Conservation (phyloP, 1,140 invertebrate genomes). For the Lepidurus apus region DNA sequence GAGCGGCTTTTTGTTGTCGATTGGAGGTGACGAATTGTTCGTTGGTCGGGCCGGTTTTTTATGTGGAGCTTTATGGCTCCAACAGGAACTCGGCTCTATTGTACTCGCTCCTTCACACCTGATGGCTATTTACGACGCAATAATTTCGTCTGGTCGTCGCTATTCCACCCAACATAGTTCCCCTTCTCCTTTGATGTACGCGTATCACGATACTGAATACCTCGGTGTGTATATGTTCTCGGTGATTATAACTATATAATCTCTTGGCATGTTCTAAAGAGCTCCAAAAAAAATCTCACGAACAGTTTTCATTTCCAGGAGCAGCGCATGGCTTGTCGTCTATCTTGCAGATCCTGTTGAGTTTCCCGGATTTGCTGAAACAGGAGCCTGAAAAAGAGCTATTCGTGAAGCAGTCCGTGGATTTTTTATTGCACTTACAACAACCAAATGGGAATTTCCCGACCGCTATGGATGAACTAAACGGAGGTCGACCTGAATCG, state of each 20-base stretch:
- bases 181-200: slow-evolving; percentile 70
- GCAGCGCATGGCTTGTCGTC: slow-evolving; percentile 69
- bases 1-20: slow-evolving; percentile 54
- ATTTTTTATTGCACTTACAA: slow-evolving; percentile 58
- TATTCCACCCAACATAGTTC: slow-evolving; percentile 56
- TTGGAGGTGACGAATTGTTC: slow-evolving; percentile 75
- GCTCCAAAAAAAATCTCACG: background rate
- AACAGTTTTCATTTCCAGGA: slow-evolving; percentile 46
- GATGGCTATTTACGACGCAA: slow-evolving; percentile 57
- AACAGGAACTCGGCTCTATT: slow-evolving; percentile 51
- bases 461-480: slow-evolving; percentile 63
- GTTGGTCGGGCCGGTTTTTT: slow-evolving; percentile 75
- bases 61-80: slow-evolving; percentile 66
- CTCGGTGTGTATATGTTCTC: too few species aligned
- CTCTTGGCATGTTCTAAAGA: too few species aligned
- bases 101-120: slow-evolving; percentile 42
- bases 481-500: slow-evolving; percentile 42
- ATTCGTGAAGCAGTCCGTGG: slow-evolving; percentile 54
- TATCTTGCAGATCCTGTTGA: slow-evolving; percentile 56
- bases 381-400: slow-evolving; percentile 49
- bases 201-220: slow-evolving; percentile 79
- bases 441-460: slow-evolving; percentile 69
- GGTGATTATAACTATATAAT: background rate
- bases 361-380: slow-evolving; percentile 58
- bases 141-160: slow-evolving; percentile 61